Percentiles rank a stretch among this genome's conserved stretches.
Evolutionary conservation across 2,797 vertebrate genomes (phyloP).

Genomic region (Semaprochilodus insignis): DNA sequence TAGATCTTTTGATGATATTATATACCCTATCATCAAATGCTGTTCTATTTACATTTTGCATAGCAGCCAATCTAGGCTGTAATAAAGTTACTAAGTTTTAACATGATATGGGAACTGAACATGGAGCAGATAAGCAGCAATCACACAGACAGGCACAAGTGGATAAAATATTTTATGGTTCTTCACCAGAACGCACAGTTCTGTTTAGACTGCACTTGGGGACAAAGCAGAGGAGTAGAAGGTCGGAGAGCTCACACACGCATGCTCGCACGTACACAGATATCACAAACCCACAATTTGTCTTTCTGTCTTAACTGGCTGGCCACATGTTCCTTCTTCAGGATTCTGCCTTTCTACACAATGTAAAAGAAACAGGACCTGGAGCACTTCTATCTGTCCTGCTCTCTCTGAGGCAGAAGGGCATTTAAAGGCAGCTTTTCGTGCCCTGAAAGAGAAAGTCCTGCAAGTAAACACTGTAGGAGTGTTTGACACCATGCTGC

Average conservation of each 20-base stretch:
- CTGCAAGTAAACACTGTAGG: conserved; percentile 7
- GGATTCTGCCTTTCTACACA: conserved; percentile 21
- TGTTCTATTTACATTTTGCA: too few species aligned
- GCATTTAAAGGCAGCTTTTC: conserved; percentile 18
- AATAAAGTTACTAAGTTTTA: neutral
- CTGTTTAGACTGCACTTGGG: conserved; percentile 41
- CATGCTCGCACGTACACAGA: conserved; percentile 10
- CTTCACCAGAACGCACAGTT: conserved; percentile 43
- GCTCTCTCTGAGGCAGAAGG: neutral
- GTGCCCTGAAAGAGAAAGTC: conserved; percentile 7
- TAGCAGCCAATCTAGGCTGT: too few species aligned
- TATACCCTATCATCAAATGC: too few species aligned
- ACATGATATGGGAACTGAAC: neutral
- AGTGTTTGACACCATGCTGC: neutral
- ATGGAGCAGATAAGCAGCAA: neutral
- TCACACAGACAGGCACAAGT: conserved; percentile 1
- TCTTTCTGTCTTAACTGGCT: neutral
- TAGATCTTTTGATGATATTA: too few species aligned
- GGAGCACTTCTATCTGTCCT: conserved; percentile 40
- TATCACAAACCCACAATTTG: conserved; percentile 45
- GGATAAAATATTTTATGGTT: conserved; percentile 40
- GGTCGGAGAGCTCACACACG: neutral
- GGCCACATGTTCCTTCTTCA: conserved; percentile 33
- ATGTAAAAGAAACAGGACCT: conserved; percentile 63
- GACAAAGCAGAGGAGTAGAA: conserved; percentile 23